phyloP scores from a whole-genome alignment of 1,140 invertebrate species.

The Drosophila bocki region DNA sequence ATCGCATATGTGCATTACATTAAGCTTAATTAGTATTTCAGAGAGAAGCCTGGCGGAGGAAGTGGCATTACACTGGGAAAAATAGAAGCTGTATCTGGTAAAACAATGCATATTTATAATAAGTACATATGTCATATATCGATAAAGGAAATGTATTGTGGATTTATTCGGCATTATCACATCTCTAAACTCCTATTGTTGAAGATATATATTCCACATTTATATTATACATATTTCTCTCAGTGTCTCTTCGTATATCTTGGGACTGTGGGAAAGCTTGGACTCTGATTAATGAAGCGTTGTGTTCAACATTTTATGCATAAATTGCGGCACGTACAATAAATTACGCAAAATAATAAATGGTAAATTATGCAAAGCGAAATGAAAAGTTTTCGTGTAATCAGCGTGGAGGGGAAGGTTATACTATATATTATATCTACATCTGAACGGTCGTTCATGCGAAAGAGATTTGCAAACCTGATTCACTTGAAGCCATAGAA shows the following conservation, averaged over 20 bases:
- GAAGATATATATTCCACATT: neutral
- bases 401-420: conserved; percentile 59
- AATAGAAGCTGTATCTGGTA: neutral
- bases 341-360: conserved; percentile 79
- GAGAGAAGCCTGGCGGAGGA: conserved; percentile 41
- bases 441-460: conserved; percentile 52
- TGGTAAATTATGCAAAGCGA: conserved; percentile 80
- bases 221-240: neutral
- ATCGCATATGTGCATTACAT: conserved; percentile 78
- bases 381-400: conserved; percentile 74
- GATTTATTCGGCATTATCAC: neutral
- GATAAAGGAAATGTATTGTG: neutral
- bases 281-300: conserved; percentile 77
- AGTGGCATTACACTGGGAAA: conserved; percentile 18
- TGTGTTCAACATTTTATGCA: conserved; percentile 76
- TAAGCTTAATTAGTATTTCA: conserved; percentile 80
- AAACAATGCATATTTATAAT: too few relatives aligned
- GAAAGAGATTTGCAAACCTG: conserved; percentile 70
- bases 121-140: neutral
- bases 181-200: neutral
- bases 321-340: conserved; percentile 78
- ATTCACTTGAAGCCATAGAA: conserved; percentile 53
- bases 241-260: conserved; percentile 4
- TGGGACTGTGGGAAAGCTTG: conserved; percentile 63
- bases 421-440: conserved; percentile 5